A percentile compares a stretch with the other conserved stretches of the same genome.
phyloP scores from a whole-genome alignment of 2,888 invertebrate species.

The Nephrotoma appendiculata region DNA sequence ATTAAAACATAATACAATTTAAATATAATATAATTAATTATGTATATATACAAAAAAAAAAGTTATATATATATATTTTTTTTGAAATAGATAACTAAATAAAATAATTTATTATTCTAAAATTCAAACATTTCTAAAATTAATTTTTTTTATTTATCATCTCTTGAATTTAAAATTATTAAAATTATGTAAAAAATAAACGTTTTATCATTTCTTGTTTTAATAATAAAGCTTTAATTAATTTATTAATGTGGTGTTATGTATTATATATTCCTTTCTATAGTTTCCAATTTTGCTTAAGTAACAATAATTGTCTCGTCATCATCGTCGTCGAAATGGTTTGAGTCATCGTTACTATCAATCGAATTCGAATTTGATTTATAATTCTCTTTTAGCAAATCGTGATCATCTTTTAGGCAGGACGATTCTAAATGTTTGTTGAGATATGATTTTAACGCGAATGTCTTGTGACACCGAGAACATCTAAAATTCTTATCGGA shows the following conservation, averaged over 20 bases:
- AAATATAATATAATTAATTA: background rate
- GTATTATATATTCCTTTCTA: background rate
- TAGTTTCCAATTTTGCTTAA: slow-evolving; percentile 14
- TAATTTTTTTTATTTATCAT: background rate
- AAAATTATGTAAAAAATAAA: background rate
- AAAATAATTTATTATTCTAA: background rate
- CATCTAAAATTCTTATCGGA: slow-evolving; percentile 82
- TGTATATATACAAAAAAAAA: background rate
- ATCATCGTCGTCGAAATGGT: slow-evolving; percentile 21
- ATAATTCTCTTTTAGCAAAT: slow-evolving; percentile 13
- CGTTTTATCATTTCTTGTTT: background rate
- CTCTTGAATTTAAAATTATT: background rate
- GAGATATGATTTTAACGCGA: slow-evolving; percentile 88
- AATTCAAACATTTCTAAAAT: background rate
- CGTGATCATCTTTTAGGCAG: slow-evolving; percentile 42
- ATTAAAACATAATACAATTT: background rate
- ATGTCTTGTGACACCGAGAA: slow-evolving; percentile 71
- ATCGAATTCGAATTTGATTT: slow-evolving; percentile 6
- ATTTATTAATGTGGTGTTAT: background rate
- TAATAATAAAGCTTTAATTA: background rate
- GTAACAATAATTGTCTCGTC: slow-evolving; percentile 32
- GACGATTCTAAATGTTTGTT: slow-evolving; percentile 90
- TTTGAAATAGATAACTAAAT: background rate
- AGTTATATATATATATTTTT: background rate
- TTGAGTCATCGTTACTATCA: background rate